Percentiles rank a stretch among this genome's conserved stretches.
phyloP scores from a whole-genome alignment of 2,113 vertebrate genomes.

The Ammospiza nelsoni region DNA sequence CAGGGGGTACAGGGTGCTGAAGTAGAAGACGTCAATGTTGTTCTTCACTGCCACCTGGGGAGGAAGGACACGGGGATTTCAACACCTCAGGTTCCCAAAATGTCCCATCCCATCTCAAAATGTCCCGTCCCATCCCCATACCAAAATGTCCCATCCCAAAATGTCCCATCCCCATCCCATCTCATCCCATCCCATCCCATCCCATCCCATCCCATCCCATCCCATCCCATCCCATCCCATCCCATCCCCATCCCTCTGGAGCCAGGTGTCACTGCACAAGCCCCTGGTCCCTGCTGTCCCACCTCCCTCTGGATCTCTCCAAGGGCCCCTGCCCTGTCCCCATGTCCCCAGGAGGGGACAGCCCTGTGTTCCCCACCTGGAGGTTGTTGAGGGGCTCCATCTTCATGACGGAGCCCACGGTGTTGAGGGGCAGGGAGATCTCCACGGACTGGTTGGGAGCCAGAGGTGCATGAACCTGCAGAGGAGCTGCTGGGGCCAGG shows the following conservation, averaged over 20 bases:
- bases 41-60: constrained; percentile 96
- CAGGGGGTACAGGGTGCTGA: constrained; percentile 95
- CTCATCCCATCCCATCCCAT: background rate
- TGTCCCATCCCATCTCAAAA: background rate
- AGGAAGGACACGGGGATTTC: accelerated
- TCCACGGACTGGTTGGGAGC: constrained; percentile 94
- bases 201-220: background rate
- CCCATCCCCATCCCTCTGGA: background rate
- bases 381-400: constrained; percentile 98
- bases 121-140: background rate
- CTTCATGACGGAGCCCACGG: constrained; percentile 94
- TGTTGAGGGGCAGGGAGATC: constrained; percentile 89
- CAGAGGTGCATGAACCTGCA: constrained; percentile 91
- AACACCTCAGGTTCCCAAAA: background rate
- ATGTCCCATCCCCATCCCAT: background rate
- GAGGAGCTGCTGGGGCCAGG: constrained; percentile 91
- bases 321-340: background rate
- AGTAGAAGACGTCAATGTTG: constrained; percentile 99
- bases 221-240: background rate
- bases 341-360: background rate
- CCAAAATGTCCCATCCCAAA: background rate
- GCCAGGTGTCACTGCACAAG: background rate
- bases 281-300: background rate
- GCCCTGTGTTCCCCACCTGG: constrained; percentile 75
- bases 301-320: background rate